Evolutionary conservation across 2,888 invertebrate species (phyloP).

Genomic region (Trissolcus japonicus): DNA sequence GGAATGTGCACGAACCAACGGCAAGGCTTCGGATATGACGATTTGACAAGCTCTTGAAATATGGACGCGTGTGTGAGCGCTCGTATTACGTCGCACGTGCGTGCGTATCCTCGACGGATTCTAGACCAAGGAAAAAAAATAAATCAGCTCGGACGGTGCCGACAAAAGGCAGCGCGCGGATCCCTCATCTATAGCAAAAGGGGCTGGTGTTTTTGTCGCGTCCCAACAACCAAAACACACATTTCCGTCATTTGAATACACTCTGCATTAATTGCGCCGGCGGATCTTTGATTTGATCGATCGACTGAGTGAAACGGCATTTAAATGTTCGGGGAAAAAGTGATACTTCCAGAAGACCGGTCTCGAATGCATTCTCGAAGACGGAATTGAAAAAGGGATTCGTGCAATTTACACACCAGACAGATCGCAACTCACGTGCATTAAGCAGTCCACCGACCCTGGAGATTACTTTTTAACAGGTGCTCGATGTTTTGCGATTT

Average conservation of each 20-base stretch:
- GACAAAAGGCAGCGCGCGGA: constrained; percentile 24
- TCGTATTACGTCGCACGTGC: constrained; percentile 28
- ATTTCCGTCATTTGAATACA: constrained; percentile 42
- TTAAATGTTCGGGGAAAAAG: constrained; percentile 54
- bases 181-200: constrained; percentile 8
- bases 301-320: constrained; percentile 45
- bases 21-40: constrained; percentile 2
- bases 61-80: constrained; percentile 23
- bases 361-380: constrained; percentile 62
- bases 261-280: constrained; percentile 35
- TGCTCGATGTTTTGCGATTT: constrained; percentile 24
- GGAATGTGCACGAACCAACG: neutral
- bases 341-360: constrained; percentile 59
- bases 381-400: constrained; percentile 59
- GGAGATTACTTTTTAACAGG: constrained; percentile 66
- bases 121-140: constrained; percentile 25
- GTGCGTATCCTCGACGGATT: constrained; percentile 7
- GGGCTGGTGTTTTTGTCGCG: constrained; percentile 34
- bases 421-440: constrained; percentile 30
- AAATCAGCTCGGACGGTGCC: constrained; percentile 32
- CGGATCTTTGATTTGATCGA: constrained; percentile 44
- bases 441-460: constrained; percentile 64
- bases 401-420: constrained; percentile 67
- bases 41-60: neutral
- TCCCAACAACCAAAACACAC: constrained; percentile 26